phyloP scores from a whole-genome alignment of 2,113 vertebrate species.

The Holacanthus passer region DNA sequence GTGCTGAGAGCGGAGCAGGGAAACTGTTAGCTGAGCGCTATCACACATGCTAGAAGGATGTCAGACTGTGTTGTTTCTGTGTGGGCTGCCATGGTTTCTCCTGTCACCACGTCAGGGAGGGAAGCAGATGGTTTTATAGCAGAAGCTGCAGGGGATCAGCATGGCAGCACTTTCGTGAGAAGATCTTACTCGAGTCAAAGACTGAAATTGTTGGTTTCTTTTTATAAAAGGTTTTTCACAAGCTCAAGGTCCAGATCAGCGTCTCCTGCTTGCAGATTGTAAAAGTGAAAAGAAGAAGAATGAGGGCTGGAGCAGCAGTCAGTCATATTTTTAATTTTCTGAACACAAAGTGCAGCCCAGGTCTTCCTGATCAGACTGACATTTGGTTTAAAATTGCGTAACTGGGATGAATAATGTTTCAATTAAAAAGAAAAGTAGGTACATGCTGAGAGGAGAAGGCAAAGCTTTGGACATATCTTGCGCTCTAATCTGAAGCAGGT shows the following conservation, averaged over 20 bases:
- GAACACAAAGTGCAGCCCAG: neutral
- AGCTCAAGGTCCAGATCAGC: neutral
- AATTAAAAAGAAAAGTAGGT: neutral
- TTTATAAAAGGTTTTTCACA: neutral
- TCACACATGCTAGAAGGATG: neutral
- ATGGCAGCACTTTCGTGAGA: neutral
- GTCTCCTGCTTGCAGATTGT: neutral
- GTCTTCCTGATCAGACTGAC: neutral
- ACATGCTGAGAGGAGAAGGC: neutral
- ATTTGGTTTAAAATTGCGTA: neutral
- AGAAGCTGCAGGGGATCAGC: neutral
- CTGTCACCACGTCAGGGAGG: neutral
- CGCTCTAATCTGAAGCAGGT: neutral
- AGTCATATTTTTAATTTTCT: neutral
- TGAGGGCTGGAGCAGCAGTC: neutral
- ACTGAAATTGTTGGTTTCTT: neutral
- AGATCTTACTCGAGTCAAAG: neutral
- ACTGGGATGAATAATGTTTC: slow-evolving; percentile 7
- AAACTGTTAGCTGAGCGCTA: neutral
- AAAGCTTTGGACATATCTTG: neutral
- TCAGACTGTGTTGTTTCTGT: slow-evolving; percentile 12
- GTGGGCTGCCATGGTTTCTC: neutral
- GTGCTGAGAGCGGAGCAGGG: slow-evolving; percentile 11
- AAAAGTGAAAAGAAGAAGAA: neutral
- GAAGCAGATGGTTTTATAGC: neutral